Conservation (phyloP, 2,113 vertebrate species). For the Entosphenus tridentatus region DNA sequence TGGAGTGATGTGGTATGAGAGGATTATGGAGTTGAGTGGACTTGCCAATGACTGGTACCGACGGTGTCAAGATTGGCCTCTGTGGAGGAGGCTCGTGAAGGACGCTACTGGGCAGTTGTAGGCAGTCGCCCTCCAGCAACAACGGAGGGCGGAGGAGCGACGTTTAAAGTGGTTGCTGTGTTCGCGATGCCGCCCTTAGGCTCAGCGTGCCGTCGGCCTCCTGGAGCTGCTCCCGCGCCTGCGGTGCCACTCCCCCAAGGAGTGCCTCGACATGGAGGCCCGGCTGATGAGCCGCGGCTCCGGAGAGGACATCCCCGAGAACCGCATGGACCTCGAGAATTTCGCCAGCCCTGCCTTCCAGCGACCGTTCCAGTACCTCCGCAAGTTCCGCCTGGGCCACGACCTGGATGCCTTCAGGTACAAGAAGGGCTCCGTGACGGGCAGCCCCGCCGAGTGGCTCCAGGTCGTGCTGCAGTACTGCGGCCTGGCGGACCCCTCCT, state of each 20-base stretch:
- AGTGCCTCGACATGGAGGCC: constrained; percentile 19
- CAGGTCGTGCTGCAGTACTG: constrained; percentile 21
- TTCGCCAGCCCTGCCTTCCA: constrained; percentile 27
- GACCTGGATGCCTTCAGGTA: constrained; percentile 25
- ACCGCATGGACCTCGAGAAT: constrained; percentile 25
- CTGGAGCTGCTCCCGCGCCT: constrained; percentile 26
- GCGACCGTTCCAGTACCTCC: constrained; percentile 31
- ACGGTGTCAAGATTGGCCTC: no score
- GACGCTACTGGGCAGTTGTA: no score
- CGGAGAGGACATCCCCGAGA: constrained; percentile 12
- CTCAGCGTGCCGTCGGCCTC: constrained; percentile 15
- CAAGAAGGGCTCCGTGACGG: constrained; percentile 11
- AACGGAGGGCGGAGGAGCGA: no score
- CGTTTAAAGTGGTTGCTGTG: no score
- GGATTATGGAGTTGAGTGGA: no score
- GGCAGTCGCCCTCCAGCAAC: no score
- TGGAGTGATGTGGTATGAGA: no score
- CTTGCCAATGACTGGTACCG: no score
- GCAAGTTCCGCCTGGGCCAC: constrained; percentile 12
- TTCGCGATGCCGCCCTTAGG: no score
- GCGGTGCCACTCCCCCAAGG: constrained; percentile 22
- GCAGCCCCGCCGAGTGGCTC: constrained; percentile 23
- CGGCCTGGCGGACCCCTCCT: constrained; percentile 27
- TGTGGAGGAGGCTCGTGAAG: no score
- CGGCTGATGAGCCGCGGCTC: background rate